Base-by-base conservation (phyloP, 2,888 invertebrate genomes). In the Pherbina coryleti region DNA sequence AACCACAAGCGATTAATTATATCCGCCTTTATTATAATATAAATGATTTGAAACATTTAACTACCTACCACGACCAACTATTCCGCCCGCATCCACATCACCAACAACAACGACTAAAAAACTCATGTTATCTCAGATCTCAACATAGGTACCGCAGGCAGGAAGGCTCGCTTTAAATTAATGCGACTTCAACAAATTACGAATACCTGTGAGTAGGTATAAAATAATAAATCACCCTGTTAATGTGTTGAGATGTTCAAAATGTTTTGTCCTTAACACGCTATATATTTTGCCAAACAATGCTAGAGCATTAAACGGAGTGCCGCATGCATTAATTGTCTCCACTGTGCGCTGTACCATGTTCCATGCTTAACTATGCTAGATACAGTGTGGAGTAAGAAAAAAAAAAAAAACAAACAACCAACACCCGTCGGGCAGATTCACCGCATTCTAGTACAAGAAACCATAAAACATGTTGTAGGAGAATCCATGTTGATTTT, bases 401-500 rank as follows among this genome's bases (percentile, higher is more conserved):
- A 64, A 31, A 22, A 62, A 64, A 31, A 64, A 62, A 64, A 64
- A 31, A 22, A 62, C 28, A 31, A 64, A 62, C 19, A 2, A 31
- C 22, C 17, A 28, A 28, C 9, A 17, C 51, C 28, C 70, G 28
- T 28, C 8, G 37, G 28, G 19, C 31, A 25, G 34, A 69, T 34
- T 22, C 34, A 37, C 1, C 19, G 7, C 34, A 37, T 49, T 5
- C 25, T 25, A 34, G 22, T 9, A 19, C 60, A 28, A 19, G 17
- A 31, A 53, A 9, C 53, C 55, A 73, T 62, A 73, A 49, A 73
- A 60, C 74, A 71, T 76, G 31, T 51, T 62, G 25, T 3, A 19
- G 60, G 14, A 28, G 19, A 25, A 73, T 70, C 69, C 75, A 49
- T 64, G 51, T 79, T 79, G 69, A 70, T 22, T 51, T 76, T 81